Percentiles rank a stretch among this genome's conserved stretches.
These are phyloP conservation scores for Torymus auratus DNA, from an alignment of 2,888 invertebrate species.

Conservation along the genomic window DNA sequence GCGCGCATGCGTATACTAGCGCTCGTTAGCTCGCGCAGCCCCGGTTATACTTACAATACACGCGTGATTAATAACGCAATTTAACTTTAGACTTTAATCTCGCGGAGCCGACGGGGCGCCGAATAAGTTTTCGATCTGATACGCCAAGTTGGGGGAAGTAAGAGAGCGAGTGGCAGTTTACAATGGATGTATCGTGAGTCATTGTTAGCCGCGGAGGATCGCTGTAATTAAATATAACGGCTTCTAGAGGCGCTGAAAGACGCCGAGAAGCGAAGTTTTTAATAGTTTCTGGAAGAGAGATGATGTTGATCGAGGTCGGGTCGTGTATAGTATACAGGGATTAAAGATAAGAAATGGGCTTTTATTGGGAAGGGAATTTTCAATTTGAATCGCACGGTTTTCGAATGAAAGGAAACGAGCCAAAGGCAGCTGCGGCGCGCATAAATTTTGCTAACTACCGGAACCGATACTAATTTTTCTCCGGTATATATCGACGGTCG, in stretches of 20 bases:
- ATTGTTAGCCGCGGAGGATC: background rate
- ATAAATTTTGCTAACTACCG: constrained; percentile 18
- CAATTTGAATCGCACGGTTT: background rate
- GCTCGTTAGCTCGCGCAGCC: no score
- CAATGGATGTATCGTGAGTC: constrained; percentile 34
- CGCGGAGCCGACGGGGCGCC: background rate
- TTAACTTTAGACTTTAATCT: constrained; percentile 56
- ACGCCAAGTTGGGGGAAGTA: background rate
- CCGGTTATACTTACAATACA: constrained; percentile 29
- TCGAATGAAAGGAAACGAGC: background rate
- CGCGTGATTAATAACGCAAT: constrained; percentile 56
- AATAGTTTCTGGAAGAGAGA: no score
- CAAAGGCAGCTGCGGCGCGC: background rate
- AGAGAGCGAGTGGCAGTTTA: background rate
- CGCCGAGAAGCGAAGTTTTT: no score
- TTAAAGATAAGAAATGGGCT: no score
- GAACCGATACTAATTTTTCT: background rate
- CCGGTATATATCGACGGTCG: background rate
- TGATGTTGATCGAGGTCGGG: no score
- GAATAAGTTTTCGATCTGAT: constrained; percentile 52
- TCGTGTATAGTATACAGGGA: no score
- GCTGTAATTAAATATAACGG: no score
- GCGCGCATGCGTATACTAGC: no score
- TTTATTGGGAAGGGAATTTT: no score
- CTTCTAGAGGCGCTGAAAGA: no score